Percentiles rank a stretch among this genome's conserved stretches.
Conservation (phyloP, 2,888 invertebrate genomes). For the Odontocerum albicorne region DNA sequence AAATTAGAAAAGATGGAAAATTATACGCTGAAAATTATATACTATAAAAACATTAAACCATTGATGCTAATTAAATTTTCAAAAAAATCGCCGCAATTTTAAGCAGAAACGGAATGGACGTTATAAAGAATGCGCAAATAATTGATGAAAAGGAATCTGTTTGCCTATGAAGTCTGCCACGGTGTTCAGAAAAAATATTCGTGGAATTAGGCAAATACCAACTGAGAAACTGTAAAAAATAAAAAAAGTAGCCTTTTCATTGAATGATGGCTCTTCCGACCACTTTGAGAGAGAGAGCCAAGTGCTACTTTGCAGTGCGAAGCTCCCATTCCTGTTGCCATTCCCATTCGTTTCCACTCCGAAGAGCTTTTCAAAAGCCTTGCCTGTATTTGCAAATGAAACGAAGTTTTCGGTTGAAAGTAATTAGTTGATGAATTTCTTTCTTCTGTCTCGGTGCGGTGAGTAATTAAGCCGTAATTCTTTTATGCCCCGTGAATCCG, state of each 20-base stretch:
- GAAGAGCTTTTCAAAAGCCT: slow-evolving; percentile 24
- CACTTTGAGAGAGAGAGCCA: slow-evolving; percentile 12
- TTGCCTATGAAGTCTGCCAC: slow-evolving; percentile 9
- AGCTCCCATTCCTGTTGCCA: slow-evolving; percentile 7
- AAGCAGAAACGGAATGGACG: too few relatives aligned
- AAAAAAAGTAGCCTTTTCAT: not conserved
- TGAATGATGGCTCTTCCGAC: slow-evolving; percentile 6
- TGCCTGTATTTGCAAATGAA: slow-evolving; percentile 20
- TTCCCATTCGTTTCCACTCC: slow-evolving; percentile 15
- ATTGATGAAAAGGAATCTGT: too few relatives aligned
- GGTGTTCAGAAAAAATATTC: slow-evolving; percentile 4
- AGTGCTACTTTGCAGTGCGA: too few relatives aligned
- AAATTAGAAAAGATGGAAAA: too few relatives aligned
- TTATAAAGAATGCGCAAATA: too few relatives aligned
- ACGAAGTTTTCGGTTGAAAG: slow-evolving; percentile 20
- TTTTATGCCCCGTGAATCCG: slow-evolving; percentile 8
- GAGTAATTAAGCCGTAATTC: slow-evolving; percentile 22
- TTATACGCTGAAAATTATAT: too few relatives aligned
- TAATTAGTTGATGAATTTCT: slow-evolving; percentile 32
- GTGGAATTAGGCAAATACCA: too few relatives aligned
- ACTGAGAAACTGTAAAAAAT: slow-evolving; percentile 1
- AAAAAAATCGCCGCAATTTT: too few relatives aligned
- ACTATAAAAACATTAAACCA: too few relatives aligned
- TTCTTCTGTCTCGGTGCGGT: slow-evolving; percentile 10
- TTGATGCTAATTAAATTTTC: too few relatives aligned